These are phyloP conservation scores for Amblyopsis rosae DNA, from an alignment of 2,113 vertebrate genomes.

Conservation along the genomic window DNA sequence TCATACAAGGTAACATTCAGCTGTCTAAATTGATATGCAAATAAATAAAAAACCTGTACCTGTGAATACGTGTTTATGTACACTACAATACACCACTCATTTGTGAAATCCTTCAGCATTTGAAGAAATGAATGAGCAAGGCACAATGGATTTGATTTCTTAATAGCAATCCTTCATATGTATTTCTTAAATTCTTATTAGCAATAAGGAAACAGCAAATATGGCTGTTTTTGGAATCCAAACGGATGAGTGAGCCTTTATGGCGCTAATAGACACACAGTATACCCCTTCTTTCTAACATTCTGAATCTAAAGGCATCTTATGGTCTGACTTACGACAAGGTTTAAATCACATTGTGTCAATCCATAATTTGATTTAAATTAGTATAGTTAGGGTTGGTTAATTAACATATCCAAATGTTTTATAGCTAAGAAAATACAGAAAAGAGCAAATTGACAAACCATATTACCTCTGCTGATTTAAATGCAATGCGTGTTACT, in stretches of 20 bases:
- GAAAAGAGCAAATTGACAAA: no score
- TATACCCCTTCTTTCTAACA: background rate
- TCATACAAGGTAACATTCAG: slow-evolving; percentile 43
- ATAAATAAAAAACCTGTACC: slow-evolving; percentile 54
- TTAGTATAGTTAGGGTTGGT: background rate
- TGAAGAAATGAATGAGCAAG: slow-evolving; percentile 57
- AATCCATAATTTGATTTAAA: background rate
- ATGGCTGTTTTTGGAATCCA: slow-evolving; percentile 18
- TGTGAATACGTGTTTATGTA: slow-evolving; percentile 3
- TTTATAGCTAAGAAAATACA: background rate
- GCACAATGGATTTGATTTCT: slow-evolving; percentile 52
- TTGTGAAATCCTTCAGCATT: slow-evolving; percentile 37
- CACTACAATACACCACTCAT: slow-evolving; percentile 33
- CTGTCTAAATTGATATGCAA: slow-evolving; percentile 39
- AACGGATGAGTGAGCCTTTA: no score
- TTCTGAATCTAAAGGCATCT: slow-evolving; percentile 11
- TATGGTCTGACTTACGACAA: slow-evolving; percentile 10
- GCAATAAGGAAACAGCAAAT: slow-evolving; percentile 20
- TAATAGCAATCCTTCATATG: slow-evolving; percentile 33
- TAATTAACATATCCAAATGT: background rate
- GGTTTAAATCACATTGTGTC: no score
- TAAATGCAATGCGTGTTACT: no score
- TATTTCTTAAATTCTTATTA: slow-evolving; percentile 14
- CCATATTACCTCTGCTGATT: no score
- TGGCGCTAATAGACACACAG: background rate